These are phyloP conservation scores for Meteorus colon DNA, from an alignment of 2,888 invertebrate species.

Conservation along the genomic window DNA sequence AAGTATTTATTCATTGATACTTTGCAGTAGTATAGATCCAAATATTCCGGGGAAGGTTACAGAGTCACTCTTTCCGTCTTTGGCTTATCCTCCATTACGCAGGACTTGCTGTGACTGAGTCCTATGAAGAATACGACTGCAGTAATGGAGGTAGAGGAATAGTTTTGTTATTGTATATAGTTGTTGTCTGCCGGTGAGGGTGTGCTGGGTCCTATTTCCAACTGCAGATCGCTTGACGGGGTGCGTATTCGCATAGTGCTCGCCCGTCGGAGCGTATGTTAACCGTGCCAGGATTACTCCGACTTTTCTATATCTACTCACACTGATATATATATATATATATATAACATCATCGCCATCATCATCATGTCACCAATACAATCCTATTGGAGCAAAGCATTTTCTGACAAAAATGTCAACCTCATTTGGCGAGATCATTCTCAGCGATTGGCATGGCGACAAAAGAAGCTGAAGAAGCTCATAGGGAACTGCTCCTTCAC, in stretches of 20 bases:
- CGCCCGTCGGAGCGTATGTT: slow-evolving; percentile 66
- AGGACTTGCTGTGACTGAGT: slow-evolving; percentile 52
- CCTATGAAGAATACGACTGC: slow-evolving; percentile 46
- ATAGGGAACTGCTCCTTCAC: background rate
- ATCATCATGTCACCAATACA: background rate
- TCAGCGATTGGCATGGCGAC: slow-evolving; percentile 52
- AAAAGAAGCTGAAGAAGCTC: slow-evolving; percentile 38
- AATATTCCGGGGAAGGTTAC: slow-evolving; percentile 42
- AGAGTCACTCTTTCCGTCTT: slow-evolving; percentile 61
- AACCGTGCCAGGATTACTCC: slow-evolving; percentile 65
- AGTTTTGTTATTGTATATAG: slow-evolving; percentile 9
- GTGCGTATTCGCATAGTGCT: slow-evolving; percentile 56
- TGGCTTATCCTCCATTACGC: slow-evolving; percentile 71
- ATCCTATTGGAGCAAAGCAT: slow-evolving; percentile 56
- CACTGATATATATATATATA: too few species aligned
- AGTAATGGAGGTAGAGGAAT: background rate
- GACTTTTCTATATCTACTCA: slow-evolving; percentile 49
- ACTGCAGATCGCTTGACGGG: slow-evolving; percentile 56
- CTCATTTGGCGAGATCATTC: slow-evolving; percentile 67
- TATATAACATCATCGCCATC: too few species aligned
- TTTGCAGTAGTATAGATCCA: too few species aligned
- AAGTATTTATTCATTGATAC: too few species aligned
- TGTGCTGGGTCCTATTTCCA: slow-evolving; percentile 59
- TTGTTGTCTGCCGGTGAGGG: background rate
- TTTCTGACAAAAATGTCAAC: slow-evolving; percentile 66